phyloP scores from a whole-genome alignment of 2,797 vertebrate genomes.

The Ciconia nigra region DNA sequence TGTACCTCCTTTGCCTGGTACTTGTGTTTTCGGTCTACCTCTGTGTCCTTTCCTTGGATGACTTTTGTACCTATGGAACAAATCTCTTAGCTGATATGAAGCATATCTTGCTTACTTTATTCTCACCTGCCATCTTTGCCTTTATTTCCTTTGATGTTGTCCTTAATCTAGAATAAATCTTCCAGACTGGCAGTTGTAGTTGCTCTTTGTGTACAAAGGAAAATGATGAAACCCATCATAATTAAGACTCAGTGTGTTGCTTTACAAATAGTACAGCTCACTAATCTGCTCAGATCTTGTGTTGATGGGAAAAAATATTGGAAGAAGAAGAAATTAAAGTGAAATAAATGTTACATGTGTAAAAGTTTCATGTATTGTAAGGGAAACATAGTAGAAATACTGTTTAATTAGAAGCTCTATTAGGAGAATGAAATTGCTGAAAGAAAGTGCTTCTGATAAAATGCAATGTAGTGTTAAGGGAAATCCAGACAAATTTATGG shows the following conservation, averaged over 20 bases:
- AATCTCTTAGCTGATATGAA: not conserved
- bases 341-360: not conserved
- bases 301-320: not conserved
- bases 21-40: not conserved
- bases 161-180: not conserved
- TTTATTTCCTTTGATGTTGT: not conserved
- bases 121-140: not conserved
- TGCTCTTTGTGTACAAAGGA: not conserved
- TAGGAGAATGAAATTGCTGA: constrained; percentile 6
- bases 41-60: not conserved
- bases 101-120: not conserved
- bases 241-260: not conserved
- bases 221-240: not conserved
- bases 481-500: not conserved
- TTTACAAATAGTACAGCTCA: not conserved
- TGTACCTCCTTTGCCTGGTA: not conserved
- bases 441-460: constrained; percentile 13
- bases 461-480: not conserved
- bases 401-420: not conserved
- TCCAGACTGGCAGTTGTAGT: not conserved
- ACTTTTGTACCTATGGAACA: not conserved
- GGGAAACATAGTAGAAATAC: not conserved
- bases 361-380: not conserved
- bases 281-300: not conserved
- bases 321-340: not conserved